Evolutionary conservation across 2,113 vertebrate species (phyloP).

Genomic region (Nothoprocta perdicaria): DNA sequence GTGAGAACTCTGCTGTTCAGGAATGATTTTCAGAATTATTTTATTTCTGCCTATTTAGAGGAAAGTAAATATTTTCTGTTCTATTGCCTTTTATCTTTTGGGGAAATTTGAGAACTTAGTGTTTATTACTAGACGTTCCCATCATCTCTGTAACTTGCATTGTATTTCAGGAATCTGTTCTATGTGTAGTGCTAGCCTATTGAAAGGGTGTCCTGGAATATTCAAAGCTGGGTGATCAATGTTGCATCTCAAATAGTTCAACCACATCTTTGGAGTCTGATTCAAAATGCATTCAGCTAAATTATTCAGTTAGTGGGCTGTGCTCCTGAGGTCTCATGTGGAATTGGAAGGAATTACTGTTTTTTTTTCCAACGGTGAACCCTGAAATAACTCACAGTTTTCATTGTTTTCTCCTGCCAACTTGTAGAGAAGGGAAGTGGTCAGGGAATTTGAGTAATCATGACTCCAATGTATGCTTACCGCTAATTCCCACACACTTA

Average conservation of each 20-base stretch:
- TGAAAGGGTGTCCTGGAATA: neutral
- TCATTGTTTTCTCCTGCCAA: neutral
- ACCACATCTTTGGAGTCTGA: accelerated
- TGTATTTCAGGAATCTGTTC: constrained; percentile 19
- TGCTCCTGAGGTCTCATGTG: accelerated
- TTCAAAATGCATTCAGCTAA: neutral
- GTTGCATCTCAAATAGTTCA: neutral
- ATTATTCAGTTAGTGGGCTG: neutral
- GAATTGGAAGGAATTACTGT: neutral
- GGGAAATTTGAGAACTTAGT: constrained; percentile 27
- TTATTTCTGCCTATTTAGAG: neutral
- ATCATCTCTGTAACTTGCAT: constrained; percentile 26
- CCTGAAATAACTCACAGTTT: neutral
- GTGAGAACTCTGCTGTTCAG: neutral
- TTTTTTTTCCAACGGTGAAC: neutral
- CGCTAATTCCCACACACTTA: accelerated
- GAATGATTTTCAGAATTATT: constrained; percentile 40
- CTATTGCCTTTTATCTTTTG: constrained; percentile 29
- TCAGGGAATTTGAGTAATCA: neutral
- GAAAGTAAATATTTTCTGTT: constrained; percentile 17
- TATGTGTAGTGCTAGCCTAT: neutral
- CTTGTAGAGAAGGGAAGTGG: neutral
- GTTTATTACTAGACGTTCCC: constrained; percentile 8
- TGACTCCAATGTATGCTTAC: neutral
- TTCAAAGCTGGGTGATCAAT: neutral